Conservation (phyloP, 64 coral and sea anemone species). For the Montipora efflorescens region DNA sequence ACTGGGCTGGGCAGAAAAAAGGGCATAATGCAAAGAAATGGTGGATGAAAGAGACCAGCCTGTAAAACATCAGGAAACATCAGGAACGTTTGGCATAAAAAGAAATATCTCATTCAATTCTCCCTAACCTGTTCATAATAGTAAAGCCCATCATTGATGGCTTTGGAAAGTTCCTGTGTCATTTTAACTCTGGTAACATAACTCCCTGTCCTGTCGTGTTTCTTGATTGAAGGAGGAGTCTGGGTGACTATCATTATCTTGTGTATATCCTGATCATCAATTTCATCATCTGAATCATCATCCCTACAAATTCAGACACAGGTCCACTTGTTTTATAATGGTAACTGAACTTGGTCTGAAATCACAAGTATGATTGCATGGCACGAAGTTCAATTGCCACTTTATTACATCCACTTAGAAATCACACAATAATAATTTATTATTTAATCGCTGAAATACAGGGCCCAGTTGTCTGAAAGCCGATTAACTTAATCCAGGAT, state of each 20-base stretch:
- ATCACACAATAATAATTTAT: too few species aligned
- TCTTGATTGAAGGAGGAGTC: slow-evolving; percentile 91
- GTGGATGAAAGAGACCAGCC: not conserved
- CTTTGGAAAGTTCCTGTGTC: slow-evolving; percentile 90
- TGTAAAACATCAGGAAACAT: not conserved
- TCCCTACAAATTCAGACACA: slow-evolving; percentile 66
- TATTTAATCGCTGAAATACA: too few species aligned
- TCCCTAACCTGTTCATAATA: slow-evolving; percentile 94
- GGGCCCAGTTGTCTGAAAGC: too few species aligned
- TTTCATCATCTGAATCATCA: slow-evolving; percentile 98
- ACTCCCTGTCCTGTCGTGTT: slow-evolving; percentile 94
- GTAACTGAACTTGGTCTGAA: too few species aligned
- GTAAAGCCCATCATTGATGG: slow-evolving; percentile 97
- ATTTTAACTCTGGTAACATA: slow-evolving; percentile 92
- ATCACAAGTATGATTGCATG: too few species aligned
- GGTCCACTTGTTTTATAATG: too few species aligned
- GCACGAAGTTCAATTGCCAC: too few species aligned
- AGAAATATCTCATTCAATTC: not conserved
- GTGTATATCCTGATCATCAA: slow-evolving; percentile 93
- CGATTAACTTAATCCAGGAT: too few species aligned
- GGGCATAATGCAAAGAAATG: too few species aligned
- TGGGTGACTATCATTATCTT: slow-evolving; percentile 99
- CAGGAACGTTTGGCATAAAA: not conserved
- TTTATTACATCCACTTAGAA: too few species aligned
- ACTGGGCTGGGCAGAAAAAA: too few species aligned